phyloP scores from a whole-genome alignment of 2,797 vertebrate genomes.

The Platalea minor region DNA sequence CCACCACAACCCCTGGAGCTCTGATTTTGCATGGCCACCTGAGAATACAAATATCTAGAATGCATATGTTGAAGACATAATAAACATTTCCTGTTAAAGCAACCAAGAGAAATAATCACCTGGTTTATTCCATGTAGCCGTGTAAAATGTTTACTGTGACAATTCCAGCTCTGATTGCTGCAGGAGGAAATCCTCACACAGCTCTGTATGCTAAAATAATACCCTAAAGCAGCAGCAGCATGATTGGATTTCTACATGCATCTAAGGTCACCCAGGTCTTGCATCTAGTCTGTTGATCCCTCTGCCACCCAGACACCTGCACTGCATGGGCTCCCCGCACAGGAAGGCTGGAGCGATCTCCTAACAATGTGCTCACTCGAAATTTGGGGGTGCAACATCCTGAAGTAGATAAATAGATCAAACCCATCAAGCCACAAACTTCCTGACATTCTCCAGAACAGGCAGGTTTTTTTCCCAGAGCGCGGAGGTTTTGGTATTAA shows the following conservation, averaged over 20 bases:
- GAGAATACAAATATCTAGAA: background rate
- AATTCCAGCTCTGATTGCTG: background rate
- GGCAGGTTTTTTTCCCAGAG: background rate
- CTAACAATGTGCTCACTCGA: fast-evolving
- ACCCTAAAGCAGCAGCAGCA: constrained; percentile 10
- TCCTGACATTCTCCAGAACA: background rate
- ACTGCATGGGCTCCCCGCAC: background rate
- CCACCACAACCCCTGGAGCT: background rate
- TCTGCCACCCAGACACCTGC: background rate
- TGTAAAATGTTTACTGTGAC: background rate
- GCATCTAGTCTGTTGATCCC: background rate
- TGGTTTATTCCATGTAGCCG: background rate
- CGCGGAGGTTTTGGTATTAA: background rate
- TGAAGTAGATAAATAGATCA: background rate
- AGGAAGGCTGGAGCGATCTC: background rate
- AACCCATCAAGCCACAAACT: background rate
- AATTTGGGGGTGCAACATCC: background rate
- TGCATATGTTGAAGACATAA: fast-evolving
- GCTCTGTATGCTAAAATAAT: constrained; percentile 32
- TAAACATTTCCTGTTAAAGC: background rate
- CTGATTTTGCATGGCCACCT: background rate
- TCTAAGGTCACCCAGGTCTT: constrained; percentile 6
- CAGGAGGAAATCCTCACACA: constrained; percentile 12
- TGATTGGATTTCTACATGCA: constrained; percentile 44
- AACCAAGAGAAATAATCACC: background rate